These are phyloP conservation scores for Eulimnadia texana DNA, from an alignment of 1,140 invertebrate species.

Conservation along the genomic window DNA sequence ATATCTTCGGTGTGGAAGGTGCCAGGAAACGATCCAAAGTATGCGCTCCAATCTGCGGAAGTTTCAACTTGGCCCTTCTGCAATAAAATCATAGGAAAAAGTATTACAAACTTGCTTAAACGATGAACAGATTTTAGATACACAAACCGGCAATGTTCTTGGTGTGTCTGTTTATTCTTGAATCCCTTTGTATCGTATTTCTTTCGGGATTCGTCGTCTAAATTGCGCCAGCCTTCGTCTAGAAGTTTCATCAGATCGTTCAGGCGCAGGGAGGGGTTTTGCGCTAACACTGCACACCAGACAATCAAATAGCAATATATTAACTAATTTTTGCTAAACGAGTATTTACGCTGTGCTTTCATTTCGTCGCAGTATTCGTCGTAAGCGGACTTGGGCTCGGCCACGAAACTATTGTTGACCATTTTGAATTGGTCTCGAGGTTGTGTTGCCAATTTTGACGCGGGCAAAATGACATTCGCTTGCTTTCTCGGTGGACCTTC, in stretches of 20 bases:
- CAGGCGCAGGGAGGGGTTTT: conserved; percentile 29
- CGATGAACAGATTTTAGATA: neutral
- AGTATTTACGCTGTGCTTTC: conserved; percentile 26
- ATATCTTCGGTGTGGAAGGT: no score
- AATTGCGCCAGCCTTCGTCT: conserved; percentile 29
- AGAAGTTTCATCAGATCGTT: conserved; percentile 29
- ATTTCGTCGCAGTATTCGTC: conserved; percentile 18
- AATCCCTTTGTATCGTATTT: conserved; percentile 29
- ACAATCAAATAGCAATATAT: conserved; percentile 18
- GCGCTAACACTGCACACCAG: conserved; percentile 25
- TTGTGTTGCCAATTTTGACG: neutral
- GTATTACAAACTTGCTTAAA: no score
- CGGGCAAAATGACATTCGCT: neutral
- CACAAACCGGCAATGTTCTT: neutral
- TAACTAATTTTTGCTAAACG: conserved; percentile 8
- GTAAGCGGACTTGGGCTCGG: neutral
- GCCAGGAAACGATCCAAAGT: neutral
- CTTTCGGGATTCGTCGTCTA: conserved; percentile 30
- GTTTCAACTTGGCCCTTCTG: neutral
- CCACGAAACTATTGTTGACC: neutral
- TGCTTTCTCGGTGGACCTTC: neutral
- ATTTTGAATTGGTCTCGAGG: neutral
- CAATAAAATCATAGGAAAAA: conserved; percentile 4
- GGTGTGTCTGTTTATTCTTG: neutral
- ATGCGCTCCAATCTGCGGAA: neutral